Evolutionary conservation across 1,140 invertebrate genomes (phyloP).

Genomic region (Papilio glaucus): DNA sequence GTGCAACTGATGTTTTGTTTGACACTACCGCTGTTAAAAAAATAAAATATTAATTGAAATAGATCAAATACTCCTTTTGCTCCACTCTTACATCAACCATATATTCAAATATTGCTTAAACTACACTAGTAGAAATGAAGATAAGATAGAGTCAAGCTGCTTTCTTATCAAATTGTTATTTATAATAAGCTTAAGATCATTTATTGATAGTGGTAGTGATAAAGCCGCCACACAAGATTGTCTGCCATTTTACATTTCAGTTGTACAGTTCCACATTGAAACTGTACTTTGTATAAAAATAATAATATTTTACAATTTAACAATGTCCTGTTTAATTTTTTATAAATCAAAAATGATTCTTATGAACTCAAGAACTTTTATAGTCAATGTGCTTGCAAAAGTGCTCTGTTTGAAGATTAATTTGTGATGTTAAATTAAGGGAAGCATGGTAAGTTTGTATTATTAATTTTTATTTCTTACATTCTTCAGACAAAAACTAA

Average conservation of each 20-base stretch:
- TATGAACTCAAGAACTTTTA: conserved; percentile 62
- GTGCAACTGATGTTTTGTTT: too few relatives aligned
- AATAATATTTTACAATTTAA: conserved; percentile 49
- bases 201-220: conserved; percentile 75
- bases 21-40: too few relatives aligned
- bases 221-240: conserved; percentile 61
- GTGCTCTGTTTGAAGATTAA: conserved; percentile 57
- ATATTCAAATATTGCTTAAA: conserved; percentile 35
- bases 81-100: not conserved
- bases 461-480: conserved; percentile 56
- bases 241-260: conserved; percentile 52
- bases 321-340: conserved; percentile 56
- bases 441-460: conserved; percentile 64
- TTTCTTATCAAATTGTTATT: conserved; percentile 79
- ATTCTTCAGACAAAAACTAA: conserved; percentile 96
- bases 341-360: conserved; percentile 67
- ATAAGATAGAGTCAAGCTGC: conserved; percentile 75
- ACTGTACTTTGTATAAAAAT: conserved; percentile 58
- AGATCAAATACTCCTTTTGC: not conserved
- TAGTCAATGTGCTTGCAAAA: conserved; percentile 60
- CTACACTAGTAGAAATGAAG: conserved; percentile 55
- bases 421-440: conserved; percentile 62
- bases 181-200: conserved; percentile 79
- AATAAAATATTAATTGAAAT: not conserved
- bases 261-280: conserved; percentile 59